A percentile compares a stretch with the other conserved stretches of the same genome.
phyloP scores from a whole-genome alignment of 2,888 invertebrate genomes.

The Apodemia hepburni region DNA sequence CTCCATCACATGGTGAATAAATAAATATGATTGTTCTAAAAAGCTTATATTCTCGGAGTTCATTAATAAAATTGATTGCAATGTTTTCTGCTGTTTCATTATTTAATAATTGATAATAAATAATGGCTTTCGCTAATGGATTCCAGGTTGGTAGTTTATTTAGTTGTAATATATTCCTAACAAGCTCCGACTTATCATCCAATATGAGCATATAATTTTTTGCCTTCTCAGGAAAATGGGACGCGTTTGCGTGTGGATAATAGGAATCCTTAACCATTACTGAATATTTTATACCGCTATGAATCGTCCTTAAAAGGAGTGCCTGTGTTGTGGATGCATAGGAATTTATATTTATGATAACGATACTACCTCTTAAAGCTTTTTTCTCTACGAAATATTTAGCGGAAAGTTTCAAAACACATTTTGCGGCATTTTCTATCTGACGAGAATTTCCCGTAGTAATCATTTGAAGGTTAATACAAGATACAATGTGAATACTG shows the following conservation, averaged over 20 bases:
- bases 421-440: slow-evolving; percentile 65
- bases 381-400: slow-evolving; percentile 76
- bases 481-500: slow-evolving; percentile 41
- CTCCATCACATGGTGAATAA: slow-evolving; percentile 46
- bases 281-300: slow-evolving; percentile 67
- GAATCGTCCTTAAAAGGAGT: slow-evolving; percentile 63
- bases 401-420: slow-evolving; percentile 73
- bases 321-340: slow-evolving; percentile 59
- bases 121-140: slow-evolving; percentile 70
- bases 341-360: slow-evolving; percentile 72
- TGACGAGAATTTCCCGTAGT: slow-evolving; percentile 56
- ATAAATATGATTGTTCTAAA: slow-evolving; percentile 65
- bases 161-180: slow-evolving; percentile 65
- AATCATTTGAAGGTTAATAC: slow-evolving; percentile 57
- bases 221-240: slow-evolving; percentile 76
- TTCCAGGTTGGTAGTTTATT: slow-evolving; percentile 75
- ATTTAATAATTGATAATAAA: slow-evolving; percentile 57
- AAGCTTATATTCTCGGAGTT: slow-evolving; percentile 57
- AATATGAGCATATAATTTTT: slow-evolving; percentile 78
- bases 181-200: slow-evolving; percentile 67
- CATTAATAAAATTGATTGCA: slow-evolving; percentile 61
- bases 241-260: slow-evolving; percentile 70
- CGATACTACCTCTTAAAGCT: slow-evolving; percentile 72
- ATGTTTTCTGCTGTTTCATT: slow-evolving; percentile 48
- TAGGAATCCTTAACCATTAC: slow-evolving; percentile 76